phyloP scores from a whole-genome alignment of 2,797 vertebrate genomes.

The Arnoldichthys spilopterus region DNA sequence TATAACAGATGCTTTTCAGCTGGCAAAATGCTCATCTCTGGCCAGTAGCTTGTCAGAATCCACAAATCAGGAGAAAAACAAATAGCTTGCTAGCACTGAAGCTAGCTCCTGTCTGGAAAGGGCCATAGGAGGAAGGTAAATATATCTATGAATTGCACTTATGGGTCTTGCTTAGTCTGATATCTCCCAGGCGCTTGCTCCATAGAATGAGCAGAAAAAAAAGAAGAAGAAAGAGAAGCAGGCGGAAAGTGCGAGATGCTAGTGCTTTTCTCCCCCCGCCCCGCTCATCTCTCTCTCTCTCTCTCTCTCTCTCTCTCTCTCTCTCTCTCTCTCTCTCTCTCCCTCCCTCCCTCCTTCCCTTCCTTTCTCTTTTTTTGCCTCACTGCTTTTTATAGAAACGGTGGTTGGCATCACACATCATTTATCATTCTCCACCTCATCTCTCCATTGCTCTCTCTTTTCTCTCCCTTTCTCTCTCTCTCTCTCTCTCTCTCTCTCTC shows the following conservation, averaged over 20 bases:
- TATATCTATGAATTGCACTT: slow-evolving; percentile 38
- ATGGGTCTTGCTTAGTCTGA: not conserved
- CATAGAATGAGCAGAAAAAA: slow-evolving; percentile 51
- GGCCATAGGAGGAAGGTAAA: slow-evolving; percentile 23
- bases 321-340: too few species aligned
- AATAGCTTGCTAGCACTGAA: not conserved
- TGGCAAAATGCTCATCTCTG: not conserved
- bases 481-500: slow-evolving; percentile 48
- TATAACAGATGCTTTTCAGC: not conserved
- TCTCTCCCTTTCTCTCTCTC: slow-evolving; percentile 52
- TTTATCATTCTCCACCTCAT: slow-evolving; percentile 61
- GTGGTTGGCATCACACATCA: slow-evolving; percentile 60
- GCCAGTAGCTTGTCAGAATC: slow-evolving; percentile 2
- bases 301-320: too few species aligned
- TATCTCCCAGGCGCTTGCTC: not conserved
- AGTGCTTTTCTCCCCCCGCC: slow-evolving; percentile 28
- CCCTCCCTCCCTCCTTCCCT: too few species aligned
- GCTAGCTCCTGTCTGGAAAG: slow-evolving; percentile 7
- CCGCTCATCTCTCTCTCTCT: not conserved
- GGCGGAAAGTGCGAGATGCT: slow-evolving; percentile 29
- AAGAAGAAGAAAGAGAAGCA: slow-evolving; percentile 38
- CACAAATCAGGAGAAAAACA: slow-evolving; percentile 12
- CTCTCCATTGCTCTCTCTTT: slow-evolving; percentile 34
- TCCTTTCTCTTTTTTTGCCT: slow-evolving; percentile 42
- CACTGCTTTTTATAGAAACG: slow-evolving; percentile 60